These are phyloP conservation scores for Pseudorhombus dupliciocellatus DNA, from an alignment of 2,113 vertebrate species.

Conservation along the genomic window DNA sequence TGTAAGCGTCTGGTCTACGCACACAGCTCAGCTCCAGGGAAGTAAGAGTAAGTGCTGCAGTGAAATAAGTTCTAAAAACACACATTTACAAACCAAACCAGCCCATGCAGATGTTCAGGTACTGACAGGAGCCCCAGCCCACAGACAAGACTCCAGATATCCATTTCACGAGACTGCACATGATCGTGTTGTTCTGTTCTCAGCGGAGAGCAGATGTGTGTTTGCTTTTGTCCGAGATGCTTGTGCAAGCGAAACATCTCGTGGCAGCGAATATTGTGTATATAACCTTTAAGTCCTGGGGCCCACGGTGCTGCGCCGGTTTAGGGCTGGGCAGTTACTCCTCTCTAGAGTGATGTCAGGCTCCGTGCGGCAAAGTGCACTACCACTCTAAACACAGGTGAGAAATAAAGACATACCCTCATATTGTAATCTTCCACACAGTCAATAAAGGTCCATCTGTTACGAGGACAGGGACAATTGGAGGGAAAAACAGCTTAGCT, in stretches of 20 bases:
- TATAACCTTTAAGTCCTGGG: slow-evolving; percentile 41
- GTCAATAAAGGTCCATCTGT: slow-evolving; percentile 11
- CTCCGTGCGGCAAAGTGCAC: not conserved
- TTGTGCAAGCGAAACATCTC: not conserved
- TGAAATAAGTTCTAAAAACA: not conserved
- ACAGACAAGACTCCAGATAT: not conserved
- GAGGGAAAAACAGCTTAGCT: not conserved
- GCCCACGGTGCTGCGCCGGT: slow-evolving; percentile 10
- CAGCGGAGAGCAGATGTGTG: too few species aligned
- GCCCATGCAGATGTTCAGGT: not conserved
- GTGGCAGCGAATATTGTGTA: not conserved
- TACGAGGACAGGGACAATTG: not conserved
- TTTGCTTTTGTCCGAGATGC: not conserved
- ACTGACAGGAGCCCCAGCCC: not conserved
- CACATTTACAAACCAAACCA: not conserved
- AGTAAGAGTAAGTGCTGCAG: too few species aligned
- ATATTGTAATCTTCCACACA: slow-evolving; percentile 5
- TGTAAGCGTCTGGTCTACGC: not conserved
- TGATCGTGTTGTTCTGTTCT: not conserved
- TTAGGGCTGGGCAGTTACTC: slow-evolving; percentile 4
- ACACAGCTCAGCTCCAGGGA: too few species aligned
- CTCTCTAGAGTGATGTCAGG: not conserved
- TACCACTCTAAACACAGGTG: not conserved
- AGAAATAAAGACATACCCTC: too few species aligned
- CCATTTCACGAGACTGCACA: not conserved